Percentiles rank a stretch among this genome's conserved stretches.
phyloP scores from a whole-genome alignment of 2,888 invertebrate genomes.

The Platerodrilus igneus region DNA sequence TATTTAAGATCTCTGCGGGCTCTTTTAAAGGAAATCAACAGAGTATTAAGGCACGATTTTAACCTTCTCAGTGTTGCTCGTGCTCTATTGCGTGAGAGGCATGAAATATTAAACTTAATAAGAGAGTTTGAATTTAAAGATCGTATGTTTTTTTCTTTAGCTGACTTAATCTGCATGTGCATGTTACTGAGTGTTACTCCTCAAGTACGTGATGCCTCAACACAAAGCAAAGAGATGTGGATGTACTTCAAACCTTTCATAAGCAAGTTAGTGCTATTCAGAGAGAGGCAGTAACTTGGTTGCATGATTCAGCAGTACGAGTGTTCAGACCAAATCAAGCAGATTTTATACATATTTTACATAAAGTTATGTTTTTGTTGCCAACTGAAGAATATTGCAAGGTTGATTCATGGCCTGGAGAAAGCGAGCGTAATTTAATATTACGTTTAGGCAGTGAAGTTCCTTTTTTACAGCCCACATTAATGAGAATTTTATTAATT shows the following conservation, averaged over 20 bases:
- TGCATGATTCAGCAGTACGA: constrained; percentile 74
- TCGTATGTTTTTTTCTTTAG: constrained; percentile 75
- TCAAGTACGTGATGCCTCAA: constrained; percentile 64
- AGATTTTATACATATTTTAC: constrained; percentile 72
- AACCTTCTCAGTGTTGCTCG: constrained; percentile 75
- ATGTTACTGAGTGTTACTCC: constrained; percentile 75
- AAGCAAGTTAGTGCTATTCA: constrained; percentile 57
- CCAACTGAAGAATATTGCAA: constrained; percentile 76
- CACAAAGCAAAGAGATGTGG: constrained; percentile 49
- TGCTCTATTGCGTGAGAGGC: constrained; percentile 64
- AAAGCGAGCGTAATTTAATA: constrained; percentile 75
- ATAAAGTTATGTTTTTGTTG: constrained; percentile 76
- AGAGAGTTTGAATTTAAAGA: constrained; percentile 69
- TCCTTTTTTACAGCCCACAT: constrained; percentile 79
- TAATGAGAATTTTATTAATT: constrained; percentile 76
- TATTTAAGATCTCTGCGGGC: constrained; percentile 82
- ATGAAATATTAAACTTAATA: constrained; percentile 59
- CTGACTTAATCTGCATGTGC: constrained; percentile 81
- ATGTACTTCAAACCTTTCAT: constrained; percentile 50
- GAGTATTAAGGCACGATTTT: constrained; percentile 76
- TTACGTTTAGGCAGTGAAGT: constrained; percentile 82
- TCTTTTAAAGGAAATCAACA: constrained; percentile 82
- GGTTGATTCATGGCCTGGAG: constrained; percentile 82
- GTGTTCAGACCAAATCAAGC: constrained; percentile 66
- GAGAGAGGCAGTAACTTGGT: constrained; percentile 81